Evolutionary conservation across 2,113 vertebrate species (phyloP).

Genomic region (Heteronetta atricapilla): DNA sequence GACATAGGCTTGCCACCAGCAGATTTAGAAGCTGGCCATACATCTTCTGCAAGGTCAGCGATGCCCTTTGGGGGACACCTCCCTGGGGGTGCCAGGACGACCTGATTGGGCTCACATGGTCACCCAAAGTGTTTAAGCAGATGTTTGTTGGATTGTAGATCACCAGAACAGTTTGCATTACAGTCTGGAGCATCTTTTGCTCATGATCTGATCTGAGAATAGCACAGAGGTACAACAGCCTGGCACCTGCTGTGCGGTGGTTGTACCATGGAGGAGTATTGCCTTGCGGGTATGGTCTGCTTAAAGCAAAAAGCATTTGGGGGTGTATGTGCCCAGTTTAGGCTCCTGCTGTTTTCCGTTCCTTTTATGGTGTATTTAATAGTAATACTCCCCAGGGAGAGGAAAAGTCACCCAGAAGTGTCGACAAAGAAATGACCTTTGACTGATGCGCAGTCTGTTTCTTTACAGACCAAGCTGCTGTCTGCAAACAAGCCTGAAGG

Average conservation of each 20-base stretch:
- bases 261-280: neutral
- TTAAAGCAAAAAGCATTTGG: neutral
- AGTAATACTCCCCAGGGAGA: neutral
- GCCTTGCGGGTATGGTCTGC: neutral
- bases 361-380: neutral
- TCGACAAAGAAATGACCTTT: neutral
- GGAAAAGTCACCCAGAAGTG: neutral
- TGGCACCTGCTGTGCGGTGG: neutral
- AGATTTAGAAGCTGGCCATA: neutral
- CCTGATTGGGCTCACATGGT: no score
- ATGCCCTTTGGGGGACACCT: neutral
- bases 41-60: neutral
- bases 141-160: neutral
- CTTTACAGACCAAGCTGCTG: conserved; percentile 73
- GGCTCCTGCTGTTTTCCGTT: neutral
- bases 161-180: neutral
- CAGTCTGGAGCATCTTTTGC: neutral
- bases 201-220: neutral
- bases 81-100: no score
- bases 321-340: neutral
- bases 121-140: no score
- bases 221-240: neutral
- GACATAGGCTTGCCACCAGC: neutral
- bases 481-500: conserved; percentile 56
- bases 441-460: neutral